Base-by-base conservation (phyloP, 1,140 invertebrate genomes). In the Euwallacea fornicatus region DNA sequence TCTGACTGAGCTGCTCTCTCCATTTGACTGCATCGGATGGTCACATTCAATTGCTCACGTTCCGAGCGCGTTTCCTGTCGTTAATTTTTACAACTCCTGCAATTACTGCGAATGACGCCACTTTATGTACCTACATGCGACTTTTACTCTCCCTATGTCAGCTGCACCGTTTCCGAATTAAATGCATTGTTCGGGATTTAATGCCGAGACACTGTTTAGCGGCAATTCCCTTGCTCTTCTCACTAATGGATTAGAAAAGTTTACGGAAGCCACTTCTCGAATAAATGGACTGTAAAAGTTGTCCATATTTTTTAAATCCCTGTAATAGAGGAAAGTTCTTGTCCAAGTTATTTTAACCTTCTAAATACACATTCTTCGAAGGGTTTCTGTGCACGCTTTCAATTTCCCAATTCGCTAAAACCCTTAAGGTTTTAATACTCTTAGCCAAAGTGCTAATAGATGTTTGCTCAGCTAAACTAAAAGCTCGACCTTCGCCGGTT, bases 21-120 rank as follows among this genome's bases (percentile, higher is more conserved):
- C 71, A 75, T 75, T 75, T 69, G 73, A 73, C 73, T 72, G 70
- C 70, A 73, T 44, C 72, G 73, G 76, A 77, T 75, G 74, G 75
- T 77, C 75, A 77, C 76, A 78, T 78, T 78, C 77, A 78, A 78
- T 78, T 78, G 77, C 75, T 77, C 77, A 77, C 77, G 77, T 78
- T 77, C 75, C 77, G 75, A 73, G 74, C 76, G 73, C 77, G 76
- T 78, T 78, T 78, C 77, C 77, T 74, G 77, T 78, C 77, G 76
- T 78, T 78, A 78, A 78, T 78, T 77, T 78, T 78, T 78, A 78
- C 76, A 72, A 73, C 77, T 72, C 61, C 63, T 71, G 76, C 76
- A 79, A 78, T 79, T 79, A 79, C 76, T 46, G 75, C 70, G 71
- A 76, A 76, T 74, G 75, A 76, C 67, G 67, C 66, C 64, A 58